Evolutionary conservation across 2,888 invertebrate genomes (phyloP).

Genomic region (Dorcus parallelipipedus): DNA sequence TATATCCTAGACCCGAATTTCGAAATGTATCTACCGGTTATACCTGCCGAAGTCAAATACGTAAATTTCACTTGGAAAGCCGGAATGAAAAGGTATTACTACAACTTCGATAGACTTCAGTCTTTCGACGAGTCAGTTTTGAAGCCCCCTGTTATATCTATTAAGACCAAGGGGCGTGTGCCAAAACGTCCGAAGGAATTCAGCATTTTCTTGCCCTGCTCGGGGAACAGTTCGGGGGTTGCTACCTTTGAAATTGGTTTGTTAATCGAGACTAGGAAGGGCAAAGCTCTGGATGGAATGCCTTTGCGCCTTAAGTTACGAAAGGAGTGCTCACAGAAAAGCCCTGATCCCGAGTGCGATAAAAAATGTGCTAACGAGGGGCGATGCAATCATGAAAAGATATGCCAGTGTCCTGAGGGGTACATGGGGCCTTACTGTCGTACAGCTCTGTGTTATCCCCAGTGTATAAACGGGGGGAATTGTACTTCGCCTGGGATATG

Average conservation of each 20-base stretch:
- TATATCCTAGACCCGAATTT: conserved; percentile 88
- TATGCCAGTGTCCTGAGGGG: conserved; percentile 85
- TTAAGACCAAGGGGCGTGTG: conserved; percentile 80
- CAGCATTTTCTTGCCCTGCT: conserved; percentile 82
- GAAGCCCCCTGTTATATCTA: conserved; percentile 83
- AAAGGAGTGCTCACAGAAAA: conserved; percentile 92
- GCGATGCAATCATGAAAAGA: conserved; percentile 78
- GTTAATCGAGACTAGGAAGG: conserved; percentile 75
- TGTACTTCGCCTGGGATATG: conserved; percentile 88
- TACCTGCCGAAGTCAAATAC: conserved; percentile 87
- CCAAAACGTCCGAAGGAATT: conserved; percentile 87
- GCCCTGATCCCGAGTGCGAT: conserved; percentile 89
- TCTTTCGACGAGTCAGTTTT: conserved; percentile 81
- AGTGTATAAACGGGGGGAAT: conserved; percentile 89
- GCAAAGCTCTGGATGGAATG: conserved; percentile 79
- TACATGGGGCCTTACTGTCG: conserved; percentile 89
- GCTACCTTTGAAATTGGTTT: conserved; percentile 85
- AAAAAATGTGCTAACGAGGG: conserved; percentile 83
- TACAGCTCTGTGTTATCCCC: conserved; percentile 86
- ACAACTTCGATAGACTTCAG: conserved; percentile 82
- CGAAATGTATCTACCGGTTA: conserved; percentile 83
- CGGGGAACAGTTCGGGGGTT: conserved; percentile 83
- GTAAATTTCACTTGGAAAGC: conserved; percentile 92
- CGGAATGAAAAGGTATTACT: conserved; percentile 75
- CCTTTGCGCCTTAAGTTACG: conserved; percentile 81